These are phyloP conservation scores for Percina caprodes DNA, from an alignment of 2,113 vertebrate genomes.

Conservation along the genomic window DNA sequence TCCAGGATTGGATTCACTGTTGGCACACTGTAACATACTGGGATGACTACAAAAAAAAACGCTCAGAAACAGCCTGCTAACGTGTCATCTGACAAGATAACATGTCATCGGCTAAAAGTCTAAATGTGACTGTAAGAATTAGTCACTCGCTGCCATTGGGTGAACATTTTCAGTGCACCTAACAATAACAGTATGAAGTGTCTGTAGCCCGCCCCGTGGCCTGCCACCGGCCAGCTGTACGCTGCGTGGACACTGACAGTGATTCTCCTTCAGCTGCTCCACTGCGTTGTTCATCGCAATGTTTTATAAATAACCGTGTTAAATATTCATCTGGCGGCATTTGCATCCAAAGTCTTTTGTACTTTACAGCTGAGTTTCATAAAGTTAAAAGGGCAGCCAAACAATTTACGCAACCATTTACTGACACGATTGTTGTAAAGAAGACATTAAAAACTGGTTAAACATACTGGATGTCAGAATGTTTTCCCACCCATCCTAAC, in stretches of 20 bases:
- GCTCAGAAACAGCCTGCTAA: constrained; percentile 8
- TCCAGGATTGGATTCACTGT: constrained; percentile 52
- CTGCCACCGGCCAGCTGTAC: constrained; percentile 61
- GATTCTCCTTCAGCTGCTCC: constrained; percentile 72
- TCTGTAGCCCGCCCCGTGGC: not conserved
- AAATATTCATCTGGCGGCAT: constrained; percentile 76
- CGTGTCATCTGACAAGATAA: constrained; percentile 43
- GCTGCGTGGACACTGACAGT: constrained; percentile 50
- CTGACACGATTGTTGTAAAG: not conserved
- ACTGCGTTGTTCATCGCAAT: constrained; percentile 40
- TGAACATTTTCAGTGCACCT: constrained; percentile 14
- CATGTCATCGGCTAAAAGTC: constrained; percentile 10
- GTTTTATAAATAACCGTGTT: constrained; percentile 74
- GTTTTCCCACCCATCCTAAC: not conserved
- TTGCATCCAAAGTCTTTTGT: constrained; percentile 68
- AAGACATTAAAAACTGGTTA: not conserved
- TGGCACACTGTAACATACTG: not conserved
- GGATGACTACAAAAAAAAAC: not conserved
- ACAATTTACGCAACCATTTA: constrained; percentile 18
- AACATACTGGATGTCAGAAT: not conserved
- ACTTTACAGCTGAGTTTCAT: constrained; percentile 48
- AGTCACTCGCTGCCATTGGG: constrained; percentile 18
- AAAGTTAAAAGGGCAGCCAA: constrained; percentile 67
- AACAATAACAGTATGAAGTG: constrained; percentile 34
- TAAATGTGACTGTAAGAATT: constrained; percentile 29